phyloP scores from a whole-genome alignment of 2,113 vertebrate species.

The Salvelinus alpinus region DNA sequence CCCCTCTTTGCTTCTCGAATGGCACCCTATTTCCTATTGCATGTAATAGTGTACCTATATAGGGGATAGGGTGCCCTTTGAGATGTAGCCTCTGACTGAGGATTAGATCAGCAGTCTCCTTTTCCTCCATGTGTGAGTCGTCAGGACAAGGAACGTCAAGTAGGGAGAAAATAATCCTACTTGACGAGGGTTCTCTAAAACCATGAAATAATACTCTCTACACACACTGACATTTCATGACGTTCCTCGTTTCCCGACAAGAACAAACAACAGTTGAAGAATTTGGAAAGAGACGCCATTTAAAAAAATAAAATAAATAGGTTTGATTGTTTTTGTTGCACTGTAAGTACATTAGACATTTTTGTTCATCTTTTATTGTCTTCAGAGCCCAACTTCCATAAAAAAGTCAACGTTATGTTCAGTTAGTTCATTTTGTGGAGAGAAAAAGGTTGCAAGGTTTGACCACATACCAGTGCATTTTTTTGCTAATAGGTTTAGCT shows the following conservation, averaged over 20 bases:
- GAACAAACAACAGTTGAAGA: slow-evolving; percentile 29
- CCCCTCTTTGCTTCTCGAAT: not conserved
- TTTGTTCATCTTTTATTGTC: not conserved
- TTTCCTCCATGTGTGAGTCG: slow-evolving; percentile 65
- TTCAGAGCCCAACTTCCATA: not conserved
- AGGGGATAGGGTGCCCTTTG: too few species aligned
- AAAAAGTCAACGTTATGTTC: too few species aligned
- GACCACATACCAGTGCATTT: slow-evolving; percentile 65
- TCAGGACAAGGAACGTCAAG: slow-evolving; percentile 73
- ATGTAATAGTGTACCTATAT: too few species aligned
- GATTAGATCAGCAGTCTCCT: slow-evolving; percentile 62
- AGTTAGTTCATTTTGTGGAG: not conserved
- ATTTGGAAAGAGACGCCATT: too few species aligned
- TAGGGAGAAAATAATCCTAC: slow-evolving; percentile 28
- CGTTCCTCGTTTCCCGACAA: slow-evolving; percentile 50
- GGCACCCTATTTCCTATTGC: too few species aligned
- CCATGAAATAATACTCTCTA: slow-evolving; percentile 57
- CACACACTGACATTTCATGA: slow-evolving; percentile 64
- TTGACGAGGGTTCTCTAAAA: not conserved
- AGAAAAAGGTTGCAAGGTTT: slow-evolving; percentile 51
- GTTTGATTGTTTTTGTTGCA: too few species aligned
- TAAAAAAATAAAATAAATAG: too few species aligned
- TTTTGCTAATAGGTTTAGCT: slow-evolving; percentile 63
- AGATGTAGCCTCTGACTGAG: slow-evolving; percentile 54
- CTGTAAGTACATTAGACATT: too few species aligned